Percentiles rank a stretch among this genome's conserved stretches.
Conservation (phyloP, 2,888 invertebrate genomes). For the Drosophila quasianomalipes region DNA sequence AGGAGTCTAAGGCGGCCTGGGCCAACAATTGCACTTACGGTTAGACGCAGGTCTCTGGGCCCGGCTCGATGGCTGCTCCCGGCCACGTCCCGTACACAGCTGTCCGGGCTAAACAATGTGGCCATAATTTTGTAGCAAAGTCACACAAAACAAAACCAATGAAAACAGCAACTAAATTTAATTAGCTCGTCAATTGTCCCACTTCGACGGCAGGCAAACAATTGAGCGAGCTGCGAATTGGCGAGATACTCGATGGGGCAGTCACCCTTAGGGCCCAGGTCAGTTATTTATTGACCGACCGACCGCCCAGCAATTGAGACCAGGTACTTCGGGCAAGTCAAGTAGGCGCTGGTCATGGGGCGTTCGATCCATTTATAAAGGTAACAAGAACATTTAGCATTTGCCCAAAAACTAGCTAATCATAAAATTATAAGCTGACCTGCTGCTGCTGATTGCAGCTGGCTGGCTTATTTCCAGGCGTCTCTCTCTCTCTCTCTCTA, state of each 20-base stretch:
- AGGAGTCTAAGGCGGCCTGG: slow-evolving; percentile 10
- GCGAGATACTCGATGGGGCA: slow-evolving; percentile 4
- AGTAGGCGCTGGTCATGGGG: slow-evolving; percentile 20
- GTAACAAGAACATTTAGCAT: slow-evolving; percentile 8
- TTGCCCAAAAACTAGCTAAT: slow-evolving; percentile 7
- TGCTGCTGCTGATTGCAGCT: slow-evolving; percentile 23
- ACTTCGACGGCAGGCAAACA: slow-evolving; percentile 20
- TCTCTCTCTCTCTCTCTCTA: neutral
- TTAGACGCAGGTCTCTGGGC: slow-evolving; percentile 45
- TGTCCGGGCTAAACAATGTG: slow-evolving; percentile 68
- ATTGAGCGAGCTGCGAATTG: neutral
- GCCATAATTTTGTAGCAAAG: slow-evolving; percentile 65
- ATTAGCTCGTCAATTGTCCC: slow-evolving; percentile 75
- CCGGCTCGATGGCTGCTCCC: slow-evolving; percentile 1
- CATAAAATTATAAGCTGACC: slow-evolving; percentile 22
- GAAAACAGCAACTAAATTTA: slow-evolving; percentile 64
- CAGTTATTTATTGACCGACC: slow-evolving; percentile 39
- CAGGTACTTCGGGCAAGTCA: slow-evolving; percentile 14
- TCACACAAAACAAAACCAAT: slow-evolving; percentile 30
- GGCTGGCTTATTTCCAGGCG: slow-evolving; percentile 4
- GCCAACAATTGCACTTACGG: slow-evolving; percentile 60
- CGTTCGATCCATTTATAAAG: slow-evolving; percentile 4
- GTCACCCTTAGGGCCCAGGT: slow-evolving; percentile 20
- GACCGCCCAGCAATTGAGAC: slow-evolving; percentile 43
- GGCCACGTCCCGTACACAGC: slow-evolving; percentile 52